phyloP scores from a whole-genome alignment of 2,797 vertebrate species.

The Melanogrammus aeglefinus region DNA sequence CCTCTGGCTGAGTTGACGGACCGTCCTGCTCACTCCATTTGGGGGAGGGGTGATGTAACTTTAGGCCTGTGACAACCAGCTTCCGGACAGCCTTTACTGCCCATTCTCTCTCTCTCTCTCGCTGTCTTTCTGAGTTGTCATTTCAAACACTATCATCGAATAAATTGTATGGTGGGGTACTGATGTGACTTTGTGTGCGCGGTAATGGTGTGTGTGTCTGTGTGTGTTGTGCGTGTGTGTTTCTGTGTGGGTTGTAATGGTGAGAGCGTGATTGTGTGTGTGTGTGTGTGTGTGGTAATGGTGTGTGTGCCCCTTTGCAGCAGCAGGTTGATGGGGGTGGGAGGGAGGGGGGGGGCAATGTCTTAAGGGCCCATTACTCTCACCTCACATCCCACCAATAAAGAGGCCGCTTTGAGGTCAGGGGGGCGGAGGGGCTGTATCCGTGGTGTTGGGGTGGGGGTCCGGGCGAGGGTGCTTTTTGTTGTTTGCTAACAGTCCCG shows the following conservation, averaged over 20 bases:
- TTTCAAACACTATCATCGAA: neutral
- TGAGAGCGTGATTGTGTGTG: constrained; percentile 7
- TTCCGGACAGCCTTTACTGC: neutral
- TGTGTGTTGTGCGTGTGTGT: too few relatives aligned
- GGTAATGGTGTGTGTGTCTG: constrained; percentile 1
- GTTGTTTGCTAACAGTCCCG: constrained; percentile 65
- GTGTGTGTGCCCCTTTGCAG: constrained; percentile 53
- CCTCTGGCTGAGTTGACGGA: neutral
- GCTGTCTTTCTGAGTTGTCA: constrained; percentile 21
- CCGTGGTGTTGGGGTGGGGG: constrained; percentile 63
- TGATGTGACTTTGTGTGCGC: neutral
- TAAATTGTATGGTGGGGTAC: neutral
- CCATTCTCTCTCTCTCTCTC: constrained; percentile 39
- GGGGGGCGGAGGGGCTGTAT: constrained; percentile 39
- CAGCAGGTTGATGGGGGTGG: constrained; percentile 71
- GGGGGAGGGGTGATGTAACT: neutral
- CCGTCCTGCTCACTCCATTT: too few relatives aligned
- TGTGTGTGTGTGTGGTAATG: too few relatives aligned
- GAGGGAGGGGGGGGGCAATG: constrained; percentile 60
- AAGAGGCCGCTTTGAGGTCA: constrained; percentile 63
- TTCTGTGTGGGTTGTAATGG: neutral
- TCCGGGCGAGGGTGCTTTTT: constrained; percentile 23
- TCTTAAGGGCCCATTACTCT: constrained; percentile 77
- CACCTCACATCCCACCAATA: constrained; percentile 72
- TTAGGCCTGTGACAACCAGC: neutral